Percentiles rank a stretch among this genome's conserved stretches.
phyloP scores from a whole-genome alignment of 2,888 invertebrate species.

The Campopleginae sp. region DNA sequence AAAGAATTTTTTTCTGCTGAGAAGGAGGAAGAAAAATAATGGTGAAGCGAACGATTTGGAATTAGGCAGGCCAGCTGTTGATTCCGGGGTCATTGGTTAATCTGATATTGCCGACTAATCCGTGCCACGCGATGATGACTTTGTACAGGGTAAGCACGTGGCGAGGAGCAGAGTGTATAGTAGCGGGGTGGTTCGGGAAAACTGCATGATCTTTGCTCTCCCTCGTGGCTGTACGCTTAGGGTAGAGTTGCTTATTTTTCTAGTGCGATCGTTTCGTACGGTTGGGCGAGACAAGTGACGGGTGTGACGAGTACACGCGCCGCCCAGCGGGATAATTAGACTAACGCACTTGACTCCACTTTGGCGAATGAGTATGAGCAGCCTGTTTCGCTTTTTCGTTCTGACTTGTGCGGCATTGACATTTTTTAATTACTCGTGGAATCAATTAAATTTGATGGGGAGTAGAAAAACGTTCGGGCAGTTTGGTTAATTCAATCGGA shows the following conservation, averaged over 20 bases:
- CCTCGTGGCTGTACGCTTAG: slow-evolving; percentile 1
- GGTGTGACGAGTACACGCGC: slow-evolving; percentile 60
- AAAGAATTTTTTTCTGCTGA: neutral
- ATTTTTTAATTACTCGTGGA: slow-evolving; percentile 13
- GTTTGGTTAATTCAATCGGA: too few relatives aligned
- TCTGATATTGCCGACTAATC: slow-evolving; percentile 65
- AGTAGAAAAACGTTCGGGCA: neutral
- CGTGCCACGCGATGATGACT: slow-evolving; percentile 59
- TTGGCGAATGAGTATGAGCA: slow-evolving; percentile 67
- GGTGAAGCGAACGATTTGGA: slow-evolving; percentile 47
- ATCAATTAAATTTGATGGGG: slow-evolving; percentile 4
- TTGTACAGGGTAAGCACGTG: slow-evolving; percentile 41
- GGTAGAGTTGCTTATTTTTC: slow-evolving; percentile 29
- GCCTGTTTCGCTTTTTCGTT: slow-evolving; percentile 20
- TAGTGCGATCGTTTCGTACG: slow-evolving; percentile 17
- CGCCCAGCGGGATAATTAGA: slow-evolving; percentile 72
- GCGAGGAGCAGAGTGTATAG: neutral
- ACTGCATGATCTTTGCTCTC: slow-evolving; percentile 11
- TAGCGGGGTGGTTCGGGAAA: slow-evolving; percentile 30
- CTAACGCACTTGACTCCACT: slow-evolving; percentile 78
- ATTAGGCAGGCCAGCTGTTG: slow-evolving; percentile 64
- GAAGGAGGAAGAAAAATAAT: neutral
- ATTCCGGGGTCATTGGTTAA: slow-evolving; percentile 74
- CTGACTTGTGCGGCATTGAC: neutral
- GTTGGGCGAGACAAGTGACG: slow-evolving; percentile 43